These are phyloP conservation scores for Garra rufa DNA, from an alignment of 2,113 vertebrate species.

Conservation along the genomic window DNA sequence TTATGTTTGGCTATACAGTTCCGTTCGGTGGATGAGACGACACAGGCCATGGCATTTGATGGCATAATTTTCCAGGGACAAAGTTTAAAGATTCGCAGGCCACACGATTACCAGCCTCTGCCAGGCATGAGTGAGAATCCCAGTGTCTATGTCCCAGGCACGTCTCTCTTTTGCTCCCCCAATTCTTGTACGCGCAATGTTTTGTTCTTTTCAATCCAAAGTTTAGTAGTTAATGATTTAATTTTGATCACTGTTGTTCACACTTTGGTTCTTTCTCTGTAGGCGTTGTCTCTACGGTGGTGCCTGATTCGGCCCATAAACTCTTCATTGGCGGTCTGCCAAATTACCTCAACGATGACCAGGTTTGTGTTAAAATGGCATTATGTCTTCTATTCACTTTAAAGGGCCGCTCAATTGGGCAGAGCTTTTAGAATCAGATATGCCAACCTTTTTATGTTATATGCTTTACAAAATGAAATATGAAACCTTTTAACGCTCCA, in stretches of 20 bases:
- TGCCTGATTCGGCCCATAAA: slow-evolving; percentile 92
- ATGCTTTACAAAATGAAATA: neutral
- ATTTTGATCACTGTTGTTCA: neutral
- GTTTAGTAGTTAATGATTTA: neutral
- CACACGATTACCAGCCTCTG: slow-evolving; percentile 91
- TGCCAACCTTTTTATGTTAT: neutral
- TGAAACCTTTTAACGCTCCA: neutral
- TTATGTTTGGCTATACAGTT: slow-evolving; percentile 74
- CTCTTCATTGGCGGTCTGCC: slow-evolving; percentile 90
- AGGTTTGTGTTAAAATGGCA: slow-evolving; percentile 72
- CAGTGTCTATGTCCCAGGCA: slow-evolving; percentile 92
- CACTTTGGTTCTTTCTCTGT: slow-evolving; percentile 4
- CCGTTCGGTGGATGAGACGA: slow-evolving; percentile 92
- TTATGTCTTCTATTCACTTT: neutral
- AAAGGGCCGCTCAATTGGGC: neutral
- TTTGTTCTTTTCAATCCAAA: slow-evolving; percentile 12
- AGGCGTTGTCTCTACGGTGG: slow-evolving; percentile 94
- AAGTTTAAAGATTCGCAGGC: slow-evolving; percentile 90
- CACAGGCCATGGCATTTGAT: slow-evolving; percentile 93
- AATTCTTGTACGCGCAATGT: slow-evolving; percentile 6
- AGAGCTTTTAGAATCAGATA: neutral
- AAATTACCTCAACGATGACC: slow-evolving; percentile 93
- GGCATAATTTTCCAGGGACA: slow-evolving; percentile 95
- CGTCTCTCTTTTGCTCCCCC: slow-evolving; percentile 44
- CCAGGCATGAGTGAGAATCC: slow-evolving; percentile 95